A percentile compares a stretch with the other conserved stretches of the same genome.
These are phyloP conservation scores for Standfussiana lucernea DNA, from an alignment of 2,888 invertebrate genomes.

Conservation along the genomic window DNA sequence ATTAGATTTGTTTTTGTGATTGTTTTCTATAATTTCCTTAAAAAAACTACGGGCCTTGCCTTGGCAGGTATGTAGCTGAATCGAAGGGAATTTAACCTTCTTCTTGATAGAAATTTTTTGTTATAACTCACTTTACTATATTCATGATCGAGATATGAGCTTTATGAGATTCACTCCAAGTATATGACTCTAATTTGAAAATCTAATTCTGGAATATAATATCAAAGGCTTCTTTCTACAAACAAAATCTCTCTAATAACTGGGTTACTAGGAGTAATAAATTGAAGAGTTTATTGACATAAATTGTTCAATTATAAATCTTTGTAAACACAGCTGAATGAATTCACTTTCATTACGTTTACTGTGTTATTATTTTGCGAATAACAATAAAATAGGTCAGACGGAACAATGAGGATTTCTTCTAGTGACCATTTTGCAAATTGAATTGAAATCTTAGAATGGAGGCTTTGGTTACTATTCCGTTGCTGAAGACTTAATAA, in stretches of 20 bases:
- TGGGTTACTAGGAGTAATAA: background rate
- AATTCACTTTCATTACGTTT: conserved; percentile 16
- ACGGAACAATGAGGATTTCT: conserved; percentile 31
- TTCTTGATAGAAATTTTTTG: too few species aligned
- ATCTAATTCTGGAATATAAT: background rate
- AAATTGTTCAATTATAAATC: background rate
- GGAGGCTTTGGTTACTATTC: background rate
- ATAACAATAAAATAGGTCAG: conserved; percentile 43
- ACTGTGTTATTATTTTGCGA: conserved; percentile 29
- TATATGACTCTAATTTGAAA: background rate
- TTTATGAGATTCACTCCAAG: background rate
- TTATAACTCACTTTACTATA: background rate
- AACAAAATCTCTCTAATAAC: background rate
- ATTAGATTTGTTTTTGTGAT: too few species aligned
- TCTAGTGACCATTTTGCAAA: conserved; percentile 45
- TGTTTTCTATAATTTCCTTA: background rate
- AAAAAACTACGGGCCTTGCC: background rate
- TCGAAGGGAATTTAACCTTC: too few species aligned
- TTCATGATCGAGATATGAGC: background rate
- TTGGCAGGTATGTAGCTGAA: background rate
- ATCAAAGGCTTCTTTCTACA: background rate
- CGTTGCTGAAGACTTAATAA: conserved; percentile 21
- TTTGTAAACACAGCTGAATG: conserved; percentile 24
- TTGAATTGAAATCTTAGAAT: conserved; percentile 57
- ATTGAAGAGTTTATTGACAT: conserved; percentile 2